Conservation (phyloP, 2,797 vertebrate species). For the Iguana delicatissima region DNA sequence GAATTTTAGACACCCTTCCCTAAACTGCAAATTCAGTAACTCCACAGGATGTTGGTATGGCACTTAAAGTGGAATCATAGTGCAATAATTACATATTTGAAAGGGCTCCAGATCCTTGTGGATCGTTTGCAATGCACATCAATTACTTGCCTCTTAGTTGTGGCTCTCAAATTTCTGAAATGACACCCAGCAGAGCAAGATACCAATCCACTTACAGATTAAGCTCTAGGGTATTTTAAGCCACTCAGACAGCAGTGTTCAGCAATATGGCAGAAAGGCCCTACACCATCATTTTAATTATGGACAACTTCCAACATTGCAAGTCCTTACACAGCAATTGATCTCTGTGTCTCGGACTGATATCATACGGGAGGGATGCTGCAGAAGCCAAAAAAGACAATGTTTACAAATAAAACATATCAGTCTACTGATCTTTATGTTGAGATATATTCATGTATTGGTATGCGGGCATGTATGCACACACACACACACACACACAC, state of each 20-base stretch:
- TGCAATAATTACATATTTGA: too few species aligned
- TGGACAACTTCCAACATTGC: not conserved
- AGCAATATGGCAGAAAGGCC: not conserved
- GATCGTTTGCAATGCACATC: not conserved
- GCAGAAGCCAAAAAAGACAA: not conserved
- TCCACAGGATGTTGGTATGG: too few species aligned
- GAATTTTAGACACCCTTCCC: too few species aligned
- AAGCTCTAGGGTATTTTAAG: not conserved
- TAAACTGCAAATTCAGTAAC: too few species aligned
- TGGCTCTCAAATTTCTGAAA: constrained; percentile 12
- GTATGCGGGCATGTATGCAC: too few species aligned
- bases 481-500: not conserved
- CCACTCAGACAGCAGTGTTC: not conserved
- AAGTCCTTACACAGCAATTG: not conserved
- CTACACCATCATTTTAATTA: not conserved
- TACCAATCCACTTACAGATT: not conserved
- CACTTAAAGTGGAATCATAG: too few species aligned
- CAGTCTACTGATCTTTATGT: not conserved
- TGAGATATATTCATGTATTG: not conserved
- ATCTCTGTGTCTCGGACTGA: not conserved
- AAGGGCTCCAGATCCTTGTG: not conserved
- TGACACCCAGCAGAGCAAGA: not conserved
- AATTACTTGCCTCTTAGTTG: not conserved
- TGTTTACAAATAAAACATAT: not conserved
- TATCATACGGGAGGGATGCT: not conserved